Evolutionary conservation across 1,140 invertebrate species (phyloP).

Genomic region (Bilobella aurantiaca): DNA sequence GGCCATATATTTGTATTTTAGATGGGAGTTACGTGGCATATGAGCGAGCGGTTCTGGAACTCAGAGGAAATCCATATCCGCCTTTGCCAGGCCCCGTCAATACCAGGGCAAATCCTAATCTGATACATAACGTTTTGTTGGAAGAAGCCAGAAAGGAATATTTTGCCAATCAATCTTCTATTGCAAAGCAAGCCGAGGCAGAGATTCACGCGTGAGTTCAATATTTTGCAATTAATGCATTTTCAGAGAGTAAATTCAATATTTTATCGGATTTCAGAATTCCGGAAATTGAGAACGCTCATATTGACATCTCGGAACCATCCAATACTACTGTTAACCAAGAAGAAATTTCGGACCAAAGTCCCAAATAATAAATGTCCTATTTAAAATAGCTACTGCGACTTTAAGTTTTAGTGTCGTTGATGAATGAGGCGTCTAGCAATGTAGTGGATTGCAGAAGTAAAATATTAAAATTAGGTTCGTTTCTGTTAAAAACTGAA

Average conservation of each 20-base stretch:
- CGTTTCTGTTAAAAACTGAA: too few relatives aligned
- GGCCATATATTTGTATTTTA: too few relatives aligned
- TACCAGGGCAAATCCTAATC: slow-evolving; percentile 18
- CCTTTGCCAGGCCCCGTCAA: slow-evolving; percentile 26
- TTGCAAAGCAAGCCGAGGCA: slow-evolving; percentile 19
- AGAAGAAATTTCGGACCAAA: too few relatives aligned
- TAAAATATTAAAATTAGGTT: too few relatives aligned
- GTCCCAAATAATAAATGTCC: too few relatives aligned
- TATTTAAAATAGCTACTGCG: too few relatives aligned
- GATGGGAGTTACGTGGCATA: background rate
- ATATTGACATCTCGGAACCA: background rate
- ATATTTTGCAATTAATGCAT: background rate
- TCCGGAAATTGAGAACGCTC: slow-evolving; percentile 9
- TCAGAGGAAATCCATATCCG: slow-evolving; percentile 32
- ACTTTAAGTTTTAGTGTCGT: too few relatives aligned
- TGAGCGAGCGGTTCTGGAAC: slow-evolving; percentile 24
- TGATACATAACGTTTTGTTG: slow-evolving; percentile 31
- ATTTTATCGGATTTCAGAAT: background rate
- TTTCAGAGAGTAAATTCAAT: background rate
- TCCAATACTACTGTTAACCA: too few relatives aligned
- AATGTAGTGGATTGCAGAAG: too few relatives aligned
- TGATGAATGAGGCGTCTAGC: too few relatives aligned
- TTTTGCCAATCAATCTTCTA: slow-evolving; percentile 17
- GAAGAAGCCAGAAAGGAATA: slow-evolving; percentile 34
- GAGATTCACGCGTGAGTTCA: slow-evolving; percentile 17